phyloP scores from a whole-genome alignment of 2,113 vertebrate genomes.

The Alouatta palliata region DNA sequence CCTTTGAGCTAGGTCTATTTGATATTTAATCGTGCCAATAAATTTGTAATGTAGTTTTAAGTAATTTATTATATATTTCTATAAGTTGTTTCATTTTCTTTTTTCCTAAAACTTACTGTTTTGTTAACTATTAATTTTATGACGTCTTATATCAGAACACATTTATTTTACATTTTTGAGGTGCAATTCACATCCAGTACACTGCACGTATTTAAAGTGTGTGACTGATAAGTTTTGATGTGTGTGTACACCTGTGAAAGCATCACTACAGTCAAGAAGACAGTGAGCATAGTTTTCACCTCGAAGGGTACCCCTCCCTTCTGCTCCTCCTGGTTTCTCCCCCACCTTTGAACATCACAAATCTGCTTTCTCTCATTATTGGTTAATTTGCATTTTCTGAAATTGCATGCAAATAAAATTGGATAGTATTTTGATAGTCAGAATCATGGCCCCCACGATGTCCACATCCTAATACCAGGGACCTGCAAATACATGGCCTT shows the following conservation, averaged over 20 bases:
- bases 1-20: background rate
- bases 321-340: too few species aligned
- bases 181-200: too few species aligned
- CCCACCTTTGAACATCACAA: background rate
- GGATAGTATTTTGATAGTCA: background rate
- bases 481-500: background rate
- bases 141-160: background rate
- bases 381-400: background rate
- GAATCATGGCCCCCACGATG: background rate
- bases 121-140: background rate
- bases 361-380: background rate
- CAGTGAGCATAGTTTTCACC: rapidly evolving
- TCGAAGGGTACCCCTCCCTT: rapidly evolving
- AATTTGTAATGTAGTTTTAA: background rate
- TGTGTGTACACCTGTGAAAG: rapidly evolving
- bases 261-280: too few species aligned
- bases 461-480: too few species aligned
- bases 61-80: background rate
- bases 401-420: background rate
- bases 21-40: background rate
- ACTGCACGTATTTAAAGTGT: background rate
- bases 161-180: background rate
- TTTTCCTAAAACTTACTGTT: background rate
- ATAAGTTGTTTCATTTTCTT: background rate
- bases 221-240: background rate